Base-by-base conservation (phyloP, 2,888 invertebrate species). In the Troides oblongomaculatus region DNA sequence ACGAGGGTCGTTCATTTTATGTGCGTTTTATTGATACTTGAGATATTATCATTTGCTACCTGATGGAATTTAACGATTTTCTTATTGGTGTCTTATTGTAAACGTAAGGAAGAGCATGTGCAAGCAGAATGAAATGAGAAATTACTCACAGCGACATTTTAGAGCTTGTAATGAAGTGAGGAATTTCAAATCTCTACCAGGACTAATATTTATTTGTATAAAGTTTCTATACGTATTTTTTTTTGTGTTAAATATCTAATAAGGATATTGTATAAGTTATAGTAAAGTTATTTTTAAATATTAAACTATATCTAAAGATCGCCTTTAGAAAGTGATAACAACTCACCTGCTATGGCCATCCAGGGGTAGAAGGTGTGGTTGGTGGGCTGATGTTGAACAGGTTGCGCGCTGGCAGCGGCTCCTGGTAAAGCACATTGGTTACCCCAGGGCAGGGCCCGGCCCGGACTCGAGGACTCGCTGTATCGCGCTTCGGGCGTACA, bases 281-380 rank as follows among this genome's bases (percentile, higher is more conserved):
- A 1, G 43, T 43, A 12, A 43, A 43, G 2, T 43, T 6, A 8
- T 46, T 46, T 14, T 46, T 10, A 2, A 46, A 46, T 46, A 14
- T 46, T 14, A 14, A 46, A 46, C 14, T 46, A 4, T 14, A 46
- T 2, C 14, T 14, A 53, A 12, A n/a, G 39, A 25, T 25, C 18
- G 18, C n/a, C 7, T 36, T n/a, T 61, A n/a, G n/a, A n/a, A 39
- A 39, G 36, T 61, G 53, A n/a, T n/a, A 36, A 17, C 7, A 59
- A 94, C 97, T 96, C 92, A 98, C 98, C 98, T 98, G 98, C 98
- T 94, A 98, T 98, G 93, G 98, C 98, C 98, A 98, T 98, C 98
- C 98, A 98, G 81, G 98, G 98, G 93, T 98, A 98, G 94, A 98
- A 98, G 86, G 97, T 97, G 95, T 98, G 97, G 92, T 96, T 97